Evolutionary conservation across 92 coral and sea anemone species (phyloP).

Genomic region (Epizoanthus scotinus): DNA sequence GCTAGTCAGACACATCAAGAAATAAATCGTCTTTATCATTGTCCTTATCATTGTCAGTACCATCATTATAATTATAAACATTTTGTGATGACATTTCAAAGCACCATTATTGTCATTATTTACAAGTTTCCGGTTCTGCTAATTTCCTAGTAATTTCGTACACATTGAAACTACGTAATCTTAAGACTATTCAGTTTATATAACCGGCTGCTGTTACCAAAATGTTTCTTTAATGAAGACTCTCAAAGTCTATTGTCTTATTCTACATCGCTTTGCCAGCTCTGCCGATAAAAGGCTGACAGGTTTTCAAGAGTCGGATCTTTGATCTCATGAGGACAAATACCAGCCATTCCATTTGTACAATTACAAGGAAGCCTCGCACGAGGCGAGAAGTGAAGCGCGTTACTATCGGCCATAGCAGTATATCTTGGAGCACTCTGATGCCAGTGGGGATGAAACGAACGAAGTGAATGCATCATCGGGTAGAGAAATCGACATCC

Average conservation of each 20-base stretch:
- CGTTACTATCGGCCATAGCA: neutral
- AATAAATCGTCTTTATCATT: too few relatives aligned
- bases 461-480: neutral
- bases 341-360: neutral
- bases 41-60: too few relatives aligned
- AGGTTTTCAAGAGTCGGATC: neutral
- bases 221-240: neutral
- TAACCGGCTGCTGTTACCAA: neutral
- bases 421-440: neutral
- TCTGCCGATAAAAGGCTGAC: neutral
- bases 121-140: neutral
- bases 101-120: too few relatives aligned
- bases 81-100: too few relatives aligned
- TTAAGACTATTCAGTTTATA: neutral
- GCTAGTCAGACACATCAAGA: too few relatives aligned
- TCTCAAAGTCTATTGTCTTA: neutral
- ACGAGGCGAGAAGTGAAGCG: neutral
- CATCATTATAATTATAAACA: too few relatives aligned
- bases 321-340: neutral
- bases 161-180: neutral
- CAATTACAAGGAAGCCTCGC: neutral
- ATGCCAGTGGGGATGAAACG: conserved; percentile 9
- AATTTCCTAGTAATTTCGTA: neutral
- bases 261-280: neutral
- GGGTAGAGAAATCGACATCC: conserved; percentile 16